Base-by-base conservation (phyloP, 2,113 vertebrate species). In the Aphyosemion australe region DNA sequence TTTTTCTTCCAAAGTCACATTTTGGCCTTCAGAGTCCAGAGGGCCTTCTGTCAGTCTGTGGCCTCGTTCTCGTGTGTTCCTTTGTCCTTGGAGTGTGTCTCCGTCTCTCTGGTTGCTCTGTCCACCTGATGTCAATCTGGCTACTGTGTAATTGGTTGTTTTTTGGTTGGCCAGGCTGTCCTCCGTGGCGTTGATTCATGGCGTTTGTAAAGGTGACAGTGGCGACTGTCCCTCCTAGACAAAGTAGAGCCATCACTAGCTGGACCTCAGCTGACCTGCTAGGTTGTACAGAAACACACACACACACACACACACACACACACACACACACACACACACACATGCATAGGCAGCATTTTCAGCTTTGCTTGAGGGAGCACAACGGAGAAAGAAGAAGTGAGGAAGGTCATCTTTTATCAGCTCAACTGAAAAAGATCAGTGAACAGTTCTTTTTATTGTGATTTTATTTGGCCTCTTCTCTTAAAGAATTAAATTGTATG, bases 401-500 rank as follows among this genome's bases (percentile, higher is more conserved):
- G 87, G 93, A 92, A 84, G 94, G 94, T 95, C 93, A 94, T 92
- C 93, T 91, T 95, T 95, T 94, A 94, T 84, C 51, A 51, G 51
- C 69, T 71, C 63, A 9, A 71, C 46, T 60, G 61, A 54, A 81
- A 51, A 65, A 61, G 21, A 56, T 55, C 41, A 42, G 49, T 42
- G 61, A 68, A 48, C 39, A 50, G 60, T 47, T 39, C 11, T 39
- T 39, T n/a, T 39, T 39, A 10, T 39, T 39, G 11, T 12, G 7
- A 39, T 10, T 14, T 15, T 26, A 26, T 26, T 26, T 26, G 5
- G 26, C 26, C 5, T 26, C 5, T 26, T 26, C 4, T 26, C 5
- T 26, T 26, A 26, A n/a, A 26, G 26, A 26, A 4, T 26, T 26
- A 26, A 26, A 26, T 1, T 26, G 26, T 4, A 26, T 26, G 26